A percentile compares a stretch with the other conserved stretches of the same genome.
phyloP scores from a whole-genome alignment of 2,797 vertebrate genomes.

The Philypnodon macrostomus region DNA sequence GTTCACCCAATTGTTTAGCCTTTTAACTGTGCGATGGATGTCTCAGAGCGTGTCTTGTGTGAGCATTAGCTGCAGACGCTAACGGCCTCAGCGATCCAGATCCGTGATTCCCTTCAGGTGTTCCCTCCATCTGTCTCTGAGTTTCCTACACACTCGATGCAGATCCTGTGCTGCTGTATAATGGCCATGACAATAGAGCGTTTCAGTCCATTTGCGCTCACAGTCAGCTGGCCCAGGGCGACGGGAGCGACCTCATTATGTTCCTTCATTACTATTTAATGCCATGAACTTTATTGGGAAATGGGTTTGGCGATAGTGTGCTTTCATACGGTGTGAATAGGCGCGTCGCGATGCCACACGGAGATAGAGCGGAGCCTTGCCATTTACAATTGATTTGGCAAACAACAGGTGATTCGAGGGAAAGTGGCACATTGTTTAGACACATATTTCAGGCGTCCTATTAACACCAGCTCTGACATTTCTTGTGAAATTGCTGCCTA shows the following conservation, averaged over 20 bases:
- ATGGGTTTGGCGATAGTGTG: conserved; percentile 48
- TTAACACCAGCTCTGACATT: conserved; percentile 31
- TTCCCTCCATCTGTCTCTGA: conserved; percentile 32
- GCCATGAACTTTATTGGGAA: conserved; percentile 63
- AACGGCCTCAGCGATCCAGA: conserved; percentile 41
- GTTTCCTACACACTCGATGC: conserved; percentile 17
- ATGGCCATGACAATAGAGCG: conserved; percentile 37
- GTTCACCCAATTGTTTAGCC: not conserved
- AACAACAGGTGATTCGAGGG: conserved; percentile 41
- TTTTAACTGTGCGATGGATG: conserved; percentile 35
- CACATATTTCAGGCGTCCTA: conserved; percentile 7
- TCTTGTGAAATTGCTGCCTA: not conserved
- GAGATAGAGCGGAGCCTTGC: conserved; percentile 40
- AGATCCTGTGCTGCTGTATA: conserved; percentile 18
- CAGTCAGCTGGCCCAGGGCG: conserved; percentile 43
- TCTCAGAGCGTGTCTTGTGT: conserved; percentile 17
- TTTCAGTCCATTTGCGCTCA: conserved; percentile 51
- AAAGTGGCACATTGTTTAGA: conserved; percentile 27
- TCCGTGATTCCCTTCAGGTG: conserved; percentile 34
- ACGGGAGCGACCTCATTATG: conserved; percentile 59
- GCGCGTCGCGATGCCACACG: conserved; percentile 23
- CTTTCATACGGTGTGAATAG: conserved; percentile 45
- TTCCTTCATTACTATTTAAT: conserved; percentile 66
- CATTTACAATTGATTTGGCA: conserved; percentile 49
- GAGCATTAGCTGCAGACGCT: conserved; percentile 24